Evolutionary conservation across 2,888 invertebrate species (phyloP), one percentile per base, ranked within the genome.

Genomic region (Drosophila tanythrix): DNA sequence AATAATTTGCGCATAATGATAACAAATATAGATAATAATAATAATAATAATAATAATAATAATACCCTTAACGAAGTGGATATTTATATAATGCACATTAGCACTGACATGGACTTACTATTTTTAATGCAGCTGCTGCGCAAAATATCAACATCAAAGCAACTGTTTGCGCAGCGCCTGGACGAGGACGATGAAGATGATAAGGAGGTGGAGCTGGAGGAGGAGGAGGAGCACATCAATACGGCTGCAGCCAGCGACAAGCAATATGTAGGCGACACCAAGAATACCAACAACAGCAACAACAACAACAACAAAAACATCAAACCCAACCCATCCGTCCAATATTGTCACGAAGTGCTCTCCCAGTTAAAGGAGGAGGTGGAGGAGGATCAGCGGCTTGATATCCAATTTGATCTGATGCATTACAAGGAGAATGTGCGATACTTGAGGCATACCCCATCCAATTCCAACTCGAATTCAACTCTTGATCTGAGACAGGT

Each of bases 381-480:
- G 15, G 31, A 21, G 33, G 64, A 75, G 53, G 51, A 77, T 76
- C 55, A 82, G 18, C 63, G 73, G 40, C 58, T 62, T 0, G 36
- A 53, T 35, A 68, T 92, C 48, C 88, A 92, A 10, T 93, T 93
- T 60, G 92, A 93, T 68, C 90, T 92, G 69, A 91, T 93, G 61
- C 91, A 90, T 55, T 92, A 91, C 68, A 91, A 90, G 66, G 88
- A 91, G 62, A 91, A 92, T 56, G 91, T 93, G 43, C 91, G 92
- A 53, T 93, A 93, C 69, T 78, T 93, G 6, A 84, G 92, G 13
- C 92, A 92, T 56, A 92, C 93, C 38, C 93, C 93, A 61, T 92
- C 93, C 64, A 92, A 85, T 63, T 90, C 92, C 66, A 92, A 92
- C 64, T 92, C 93, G 60, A 92, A 85, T 62, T 90, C 92, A 59